phyloP scores from a whole-genome alignment of 1,140 invertebrate species.

The Drosophila repleta region DNA sequence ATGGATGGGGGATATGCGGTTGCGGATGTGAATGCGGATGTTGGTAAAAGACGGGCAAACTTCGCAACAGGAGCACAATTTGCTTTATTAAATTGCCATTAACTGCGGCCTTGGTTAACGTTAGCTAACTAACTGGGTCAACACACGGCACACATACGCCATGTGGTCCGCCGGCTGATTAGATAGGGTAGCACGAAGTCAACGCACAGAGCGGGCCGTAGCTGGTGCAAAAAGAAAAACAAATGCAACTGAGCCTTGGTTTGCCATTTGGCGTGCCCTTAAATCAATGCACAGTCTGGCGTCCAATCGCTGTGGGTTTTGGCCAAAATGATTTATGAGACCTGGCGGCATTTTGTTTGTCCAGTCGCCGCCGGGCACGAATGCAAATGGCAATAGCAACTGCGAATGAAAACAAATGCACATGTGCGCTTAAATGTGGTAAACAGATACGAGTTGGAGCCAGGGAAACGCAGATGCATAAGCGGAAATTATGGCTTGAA shows the following conservation, averaged over 20 bases:
- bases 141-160: constrained; percentile 23
- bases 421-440: constrained; percentile 1
- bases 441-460: constrained; percentile 23
- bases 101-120: constrained; percentile 23
- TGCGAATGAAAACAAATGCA: constrained; percentile 35
- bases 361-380: constrained; percentile 35
- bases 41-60: constrained; percentile 25
- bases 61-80: constrained; percentile 65
- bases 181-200: constrained; percentile 34
- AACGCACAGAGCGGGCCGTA: constrained; percentile 6
- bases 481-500: constrained; percentile 73
- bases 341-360: constrained; percentile 49
- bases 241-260: constrained; percentile 22
- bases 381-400: constrained; percentile 45
- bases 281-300: constrained; percentile 54
- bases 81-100: constrained; percentile 76
- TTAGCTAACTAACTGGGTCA: constrained; percentile 37
- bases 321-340: constrained; percentile 71
- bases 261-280: constrained; percentile 44
- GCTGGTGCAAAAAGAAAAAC: background rate
- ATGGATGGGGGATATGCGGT: constrained; percentile 17
- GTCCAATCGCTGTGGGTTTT: constrained; percentile 8
- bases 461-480: constrained; percentile 27
- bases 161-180: constrained; percentile 57
- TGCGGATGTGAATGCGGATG: constrained; percentile 7